Base-by-base conservation (phyloP, 2,888 invertebrate species). In the Synergus itoensis region DNA sequence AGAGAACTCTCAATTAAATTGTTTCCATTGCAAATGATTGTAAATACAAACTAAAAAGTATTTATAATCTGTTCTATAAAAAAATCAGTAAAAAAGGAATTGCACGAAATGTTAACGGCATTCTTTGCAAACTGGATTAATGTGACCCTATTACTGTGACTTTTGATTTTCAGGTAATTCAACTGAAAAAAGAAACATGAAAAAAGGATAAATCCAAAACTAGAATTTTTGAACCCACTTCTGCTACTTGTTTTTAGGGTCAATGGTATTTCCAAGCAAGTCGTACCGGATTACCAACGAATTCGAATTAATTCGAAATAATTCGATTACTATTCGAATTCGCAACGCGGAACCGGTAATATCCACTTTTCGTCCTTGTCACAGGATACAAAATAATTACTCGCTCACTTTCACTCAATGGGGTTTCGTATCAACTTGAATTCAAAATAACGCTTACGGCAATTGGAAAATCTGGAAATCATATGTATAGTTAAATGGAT, bases 351-450 rank as follows among this genome's bases (percentile, higher is more conserved):
- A 83, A 80, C 75, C 21, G 67, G 63, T 36, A 79, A 67, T 63
- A 77, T 82, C 60, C 28, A 63, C 14, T 64, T 45, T 79, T 79
- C 65, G 80, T 79, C 77, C 73, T 79, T 81, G 82, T 79, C 83
- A 43, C 76, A 64, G 60, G 57, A 45, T 62, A 73, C 64, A 43
- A 16, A 80, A 78, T 82, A 79, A 81, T 79, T 81, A 82, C 82
- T 81, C 79, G 82, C 84, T 83, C 79, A 83, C 85, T 83, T 84
- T 85, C 84, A 83, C 82, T 28, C 4, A 16, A 53, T 16, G n/a
- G 21, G 40, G 57, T 48, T 73, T 57, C 36, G 8, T 57, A 63
- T 60, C 45, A 60, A 57, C 40, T 21, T 18, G n/a, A 18, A 21
- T 40, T 69, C 48, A 73, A 63, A 73, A n/a, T 53, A 28, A 14